Conservation (phyloP, 2,888 invertebrate species). For the Apodemia zela region DNA sequence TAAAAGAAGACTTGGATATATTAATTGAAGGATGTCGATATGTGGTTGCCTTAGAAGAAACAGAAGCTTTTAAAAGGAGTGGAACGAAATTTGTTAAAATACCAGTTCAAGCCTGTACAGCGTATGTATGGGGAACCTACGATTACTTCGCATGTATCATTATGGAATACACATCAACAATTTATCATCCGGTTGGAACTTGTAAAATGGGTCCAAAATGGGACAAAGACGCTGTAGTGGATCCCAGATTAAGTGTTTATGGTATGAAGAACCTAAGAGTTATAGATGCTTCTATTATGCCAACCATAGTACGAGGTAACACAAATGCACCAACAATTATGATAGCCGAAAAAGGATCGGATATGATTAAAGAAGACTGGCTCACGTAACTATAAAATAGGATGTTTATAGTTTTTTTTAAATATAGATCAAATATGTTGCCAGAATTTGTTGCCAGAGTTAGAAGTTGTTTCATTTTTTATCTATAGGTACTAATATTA, state of each 20-base stretch:
- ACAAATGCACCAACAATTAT: slow-evolving; percentile 92
- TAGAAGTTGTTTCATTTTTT: not conserved
- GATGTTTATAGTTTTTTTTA: not conserved
- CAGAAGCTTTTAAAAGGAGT: slow-evolving; percentile 77
- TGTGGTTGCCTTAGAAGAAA: slow-evolving; percentile 79
- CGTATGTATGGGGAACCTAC: slow-evolving; percentile 79
- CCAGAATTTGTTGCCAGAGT: not conserved
- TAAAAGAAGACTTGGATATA: slow-evolving; percentile 81
- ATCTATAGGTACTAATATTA: too few relatives aligned
- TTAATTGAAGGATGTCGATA: slow-evolving; percentile 82
- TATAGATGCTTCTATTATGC: slow-evolving; percentile 85
- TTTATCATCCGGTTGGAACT: slow-evolving; percentile 85
- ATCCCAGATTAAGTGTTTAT: slow-evolving; percentile 81
- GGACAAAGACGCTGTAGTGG: slow-evolving; percentile 83
- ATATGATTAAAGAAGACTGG: slow-evolving; percentile 85
- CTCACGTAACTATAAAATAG: slow-evolving; percentile 22
- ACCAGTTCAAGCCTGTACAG: slow-evolving; percentile 80
- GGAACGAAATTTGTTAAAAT: slow-evolving; percentile 78
- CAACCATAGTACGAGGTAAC: slow-evolving; percentile 83
- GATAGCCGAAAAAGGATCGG: slow-evolving; percentile 91
- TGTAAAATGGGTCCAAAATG: slow-evolving; percentile 85
- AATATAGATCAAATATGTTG: not conserved
- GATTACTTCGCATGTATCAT: slow-evolving; percentile 84
- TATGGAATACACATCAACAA: slow-evolving; percentile 84
- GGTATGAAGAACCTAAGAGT: slow-evolving; percentile 83